phyloP scores from a whole-genome alignment of 2,797 vertebrate species.

The Pampus argenteus region DNA sequence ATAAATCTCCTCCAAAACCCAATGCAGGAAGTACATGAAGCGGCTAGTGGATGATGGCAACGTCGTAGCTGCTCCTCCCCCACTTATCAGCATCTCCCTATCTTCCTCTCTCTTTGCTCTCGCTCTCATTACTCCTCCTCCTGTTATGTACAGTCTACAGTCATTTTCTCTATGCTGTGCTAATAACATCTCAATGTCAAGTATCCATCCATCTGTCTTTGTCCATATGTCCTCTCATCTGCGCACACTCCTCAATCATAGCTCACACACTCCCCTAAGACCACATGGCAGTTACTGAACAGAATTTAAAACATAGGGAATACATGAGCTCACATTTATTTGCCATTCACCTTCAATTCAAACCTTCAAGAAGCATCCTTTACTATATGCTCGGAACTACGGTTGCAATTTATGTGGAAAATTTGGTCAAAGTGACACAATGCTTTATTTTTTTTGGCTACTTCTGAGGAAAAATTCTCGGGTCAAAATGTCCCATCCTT shows the following conservation, averaged over 20 bases:
- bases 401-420: not conserved
- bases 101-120: conserved; percentile 36
- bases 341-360: conserved; percentile 7
- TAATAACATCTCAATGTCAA: conserved; percentile 51
- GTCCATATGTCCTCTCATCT: conserved; percentile 1
- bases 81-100: conserved; percentile 44
- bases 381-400: not conserved
- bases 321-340: conserved; percentile 26
- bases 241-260: not conserved
- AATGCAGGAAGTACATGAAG: conserved; percentile 60
- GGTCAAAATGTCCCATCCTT: conserved; percentile 22
- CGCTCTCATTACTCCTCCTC: conserved; percentile 43
- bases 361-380: not conserved
- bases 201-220: conserved; percentile 22
- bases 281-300: not conserved
- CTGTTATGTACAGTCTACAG: conserved; percentile 41
- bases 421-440: not conserved
- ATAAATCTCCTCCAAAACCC: conserved; percentile 70
- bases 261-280: conserved; percentile 4
- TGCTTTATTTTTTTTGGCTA: not conserved
- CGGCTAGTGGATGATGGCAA: conserved; percentile 31
- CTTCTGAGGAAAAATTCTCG: conserved; percentile 4
- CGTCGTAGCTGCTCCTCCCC: conserved; percentile 42
- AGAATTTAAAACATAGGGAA: conserved; percentile 5
- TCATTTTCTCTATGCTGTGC: conserved; percentile 42